Evolutionary conservation across 2,113 vertebrate species (phyloP), one percentile per base, ranked within the genome.

Genomic region (Cyanoliseus patagonus): DNA sequence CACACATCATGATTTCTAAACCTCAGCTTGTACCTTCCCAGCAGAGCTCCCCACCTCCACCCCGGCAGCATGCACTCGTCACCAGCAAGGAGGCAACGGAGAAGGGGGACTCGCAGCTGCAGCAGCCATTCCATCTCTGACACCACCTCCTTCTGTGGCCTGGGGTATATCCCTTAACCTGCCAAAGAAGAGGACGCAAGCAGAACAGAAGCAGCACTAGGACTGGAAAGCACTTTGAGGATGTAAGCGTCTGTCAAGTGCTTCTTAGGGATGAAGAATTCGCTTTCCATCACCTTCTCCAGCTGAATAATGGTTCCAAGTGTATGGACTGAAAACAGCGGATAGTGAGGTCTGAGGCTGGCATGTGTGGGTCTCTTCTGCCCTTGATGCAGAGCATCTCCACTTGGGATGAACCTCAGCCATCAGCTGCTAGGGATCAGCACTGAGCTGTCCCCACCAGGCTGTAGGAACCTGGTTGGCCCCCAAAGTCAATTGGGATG

Each of bases 1-100:
- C 97, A 83, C 97, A 97, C 96, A 86, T 97, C 95, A 94, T 96
- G 96, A 97, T 97, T 97, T 94, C 96, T 90, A 94, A 94, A 89
- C 92, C 94, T 96, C 95, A 96, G 95, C 92, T 76, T 10, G 75
- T 85, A 96, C 96, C 95, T 96, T 97, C 91, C 85, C 94, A 11
- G 86, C 66, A 22, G 41, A 89, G 79, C 92, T 91, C 88, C 74
- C 91, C 78, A 83, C 74, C 92, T 94, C 95, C 31, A 5, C 10
- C 39, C 80, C 0, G 3, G 67, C 92, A 25, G 39, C 33, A 2
- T 1, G 52, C 10, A 1, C 78, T 80, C 25, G 4, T 74, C 5
- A 1, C 83, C 2, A 9, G 90, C 90, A 69, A 1, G 1, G 44
- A 66, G 53, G 28, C 1, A 19, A 66, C 0, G 4, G 79, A 41